phyloP scores from a whole-genome alignment of 2,888 invertebrate genomes.

The Polia nebulosa region DNA sequence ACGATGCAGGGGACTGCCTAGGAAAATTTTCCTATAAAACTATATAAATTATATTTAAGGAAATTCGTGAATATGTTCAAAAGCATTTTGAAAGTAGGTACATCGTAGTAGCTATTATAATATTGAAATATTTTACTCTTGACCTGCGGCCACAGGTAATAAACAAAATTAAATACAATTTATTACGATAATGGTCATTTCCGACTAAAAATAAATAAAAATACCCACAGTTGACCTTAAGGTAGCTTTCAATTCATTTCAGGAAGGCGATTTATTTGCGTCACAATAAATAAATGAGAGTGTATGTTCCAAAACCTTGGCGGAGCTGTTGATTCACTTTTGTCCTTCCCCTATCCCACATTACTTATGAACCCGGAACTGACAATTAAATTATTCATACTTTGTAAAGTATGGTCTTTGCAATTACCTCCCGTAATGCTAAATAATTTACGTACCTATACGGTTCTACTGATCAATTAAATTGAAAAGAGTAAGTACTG shows the following conservation, averaged over 20 bases:
- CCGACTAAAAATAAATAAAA: conserved; percentile 40
- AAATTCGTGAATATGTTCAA: conserved; percentile 29
- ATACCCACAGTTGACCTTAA: conserved; percentile 39
- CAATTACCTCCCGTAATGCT: conserved; percentile 24
- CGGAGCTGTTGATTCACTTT: conserved; percentile 15
- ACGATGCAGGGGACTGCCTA: neutral
- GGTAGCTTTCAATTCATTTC: conserved; percentile 43
- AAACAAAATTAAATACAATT: conserved; percentile 36
- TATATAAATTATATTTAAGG: neutral
- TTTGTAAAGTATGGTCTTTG: conserved; percentile 20
- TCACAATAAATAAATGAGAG: conserved; percentile 27
- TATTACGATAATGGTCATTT: conserved; percentile 26
- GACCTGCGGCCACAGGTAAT: conserved; percentile 27
- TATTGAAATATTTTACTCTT: conserved; percentile 32
- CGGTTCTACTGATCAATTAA: neutral
- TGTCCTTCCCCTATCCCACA: conserved; percentile 48
- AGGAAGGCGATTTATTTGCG: conserved; percentile 45
- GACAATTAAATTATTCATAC: conserved; percentile 16
- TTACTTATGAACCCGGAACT: conserved; percentile 58
- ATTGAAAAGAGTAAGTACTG: conserved; percentile 23
- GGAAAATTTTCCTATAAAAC: neutral
- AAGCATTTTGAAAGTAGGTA: conserved; percentile 3
- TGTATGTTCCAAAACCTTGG: conserved; percentile 49
- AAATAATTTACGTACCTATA: conserved; percentile 8
- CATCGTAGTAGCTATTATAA: conserved; percentile 3